These are phyloP conservation scores for Ciconia nigra DNA, from an alignment of 2,797 vertebrate species.

Conservation along the genomic window DNA sequence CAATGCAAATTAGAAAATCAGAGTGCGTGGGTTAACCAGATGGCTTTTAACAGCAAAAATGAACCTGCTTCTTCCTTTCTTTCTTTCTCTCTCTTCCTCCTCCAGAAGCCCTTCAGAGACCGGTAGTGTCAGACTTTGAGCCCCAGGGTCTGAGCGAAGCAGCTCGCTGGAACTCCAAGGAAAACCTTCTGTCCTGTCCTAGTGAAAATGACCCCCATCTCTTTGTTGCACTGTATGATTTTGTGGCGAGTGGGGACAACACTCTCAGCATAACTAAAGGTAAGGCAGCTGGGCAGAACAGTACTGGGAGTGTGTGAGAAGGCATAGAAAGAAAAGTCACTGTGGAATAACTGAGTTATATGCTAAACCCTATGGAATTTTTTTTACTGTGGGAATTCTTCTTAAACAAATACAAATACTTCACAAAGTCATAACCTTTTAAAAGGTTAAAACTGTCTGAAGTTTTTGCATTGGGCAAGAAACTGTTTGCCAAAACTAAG, in stretches of 20 bases:
- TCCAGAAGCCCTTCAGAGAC: slow-evolving; percentile 94
- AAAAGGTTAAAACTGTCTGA: neutral
- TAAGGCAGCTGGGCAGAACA: slow-evolving; percentile 46
- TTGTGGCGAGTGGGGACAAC: slow-evolving; percentile 97
- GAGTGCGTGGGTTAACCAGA: neutral
- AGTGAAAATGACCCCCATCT: slow-evolving; percentile 98
- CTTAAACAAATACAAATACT: neutral
- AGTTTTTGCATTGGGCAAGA: neutral
- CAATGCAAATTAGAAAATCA: neutral
- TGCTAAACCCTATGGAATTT: neutral
- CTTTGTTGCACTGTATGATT: slow-evolving; percentile 97
- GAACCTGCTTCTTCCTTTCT: neutral
- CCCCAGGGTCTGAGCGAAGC: slow-evolving; percentile 92
- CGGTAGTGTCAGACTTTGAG: slow-evolving; percentile 87
- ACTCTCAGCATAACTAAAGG: slow-evolving; percentile 99
- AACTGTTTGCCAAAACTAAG: neutral
- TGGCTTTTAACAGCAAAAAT: slow-evolving; percentile 6
- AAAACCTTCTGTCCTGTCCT: slow-evolving; percentile 93
- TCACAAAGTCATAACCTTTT: neutral
- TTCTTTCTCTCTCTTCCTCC: neutral
- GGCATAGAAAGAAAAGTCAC: neutral
- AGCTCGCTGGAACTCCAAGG: slow-evolving; percentile 98
- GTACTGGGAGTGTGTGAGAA: neutral
- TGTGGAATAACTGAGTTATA: neutral
- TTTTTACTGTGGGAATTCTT: neutral